Percentiles rank a stretch among this genome's conserved stretches.
Conservation (phyloP, 2,113 vertebrate genomes). For the Chloropsis hardwickii region DNA sequence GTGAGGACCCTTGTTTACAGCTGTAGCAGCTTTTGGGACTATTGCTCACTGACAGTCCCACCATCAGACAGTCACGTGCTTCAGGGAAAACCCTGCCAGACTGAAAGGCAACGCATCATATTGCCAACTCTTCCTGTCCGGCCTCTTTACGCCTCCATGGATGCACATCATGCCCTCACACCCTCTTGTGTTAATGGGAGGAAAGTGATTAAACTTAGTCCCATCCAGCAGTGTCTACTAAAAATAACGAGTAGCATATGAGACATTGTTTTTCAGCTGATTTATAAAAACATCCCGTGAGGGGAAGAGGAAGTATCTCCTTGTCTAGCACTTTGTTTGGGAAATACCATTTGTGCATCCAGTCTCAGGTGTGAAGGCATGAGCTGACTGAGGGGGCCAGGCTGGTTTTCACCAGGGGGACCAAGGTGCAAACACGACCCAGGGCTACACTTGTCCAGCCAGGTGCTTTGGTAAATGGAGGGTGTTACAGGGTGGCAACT, state of each 20-base stretch:
- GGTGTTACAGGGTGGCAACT: accelerated
- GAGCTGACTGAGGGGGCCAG: accelerated
- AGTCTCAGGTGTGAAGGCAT: neutral
- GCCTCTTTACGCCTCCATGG: neutral
- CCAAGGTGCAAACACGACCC: accelerated
- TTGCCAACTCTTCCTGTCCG: neutral
- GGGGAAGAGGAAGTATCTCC: neutral
- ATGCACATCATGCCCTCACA: neutral
- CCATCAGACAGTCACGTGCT: neutral
- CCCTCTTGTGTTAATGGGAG: accelerated
- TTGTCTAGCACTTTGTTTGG: neutral
- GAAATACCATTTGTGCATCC: neutral
- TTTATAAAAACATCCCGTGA: neutral
- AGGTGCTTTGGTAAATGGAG: neutral
- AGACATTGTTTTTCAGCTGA: neutral
- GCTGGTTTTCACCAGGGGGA: neutral
- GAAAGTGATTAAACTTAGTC: neutral
- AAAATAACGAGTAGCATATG: neutral
- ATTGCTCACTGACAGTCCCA: neutral
- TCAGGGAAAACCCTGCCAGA: neutral
- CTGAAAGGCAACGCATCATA: neutral
- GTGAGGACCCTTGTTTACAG: neutral
- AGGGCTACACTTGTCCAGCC: neutral
- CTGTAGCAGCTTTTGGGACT: neutral
- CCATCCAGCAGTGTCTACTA: neutral